phyloP scores from a whole-genome alignment of 2,888 invertebrate species.

The Caradrina clavipalpis region DNA sequence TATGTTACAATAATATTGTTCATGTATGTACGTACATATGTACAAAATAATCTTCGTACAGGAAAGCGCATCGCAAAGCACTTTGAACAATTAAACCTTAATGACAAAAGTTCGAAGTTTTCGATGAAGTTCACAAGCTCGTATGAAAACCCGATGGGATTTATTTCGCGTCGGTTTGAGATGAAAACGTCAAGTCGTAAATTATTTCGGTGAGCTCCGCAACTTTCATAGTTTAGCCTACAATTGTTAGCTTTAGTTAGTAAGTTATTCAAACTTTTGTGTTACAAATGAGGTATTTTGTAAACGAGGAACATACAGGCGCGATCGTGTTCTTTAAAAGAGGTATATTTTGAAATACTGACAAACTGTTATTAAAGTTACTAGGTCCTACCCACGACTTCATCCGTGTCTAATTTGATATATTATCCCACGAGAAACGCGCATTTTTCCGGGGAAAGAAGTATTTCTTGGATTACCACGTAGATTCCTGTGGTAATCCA shows the following conservation, averaged over 20 bases:
- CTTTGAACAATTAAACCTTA: conserved; percentile 37
- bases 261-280: neutral
- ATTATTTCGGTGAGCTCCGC: conserved; percentile 17
- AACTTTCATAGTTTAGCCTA: conserved; percentile 13
- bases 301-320: no score
- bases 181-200: conserved; percentile 10
- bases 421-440: no score
- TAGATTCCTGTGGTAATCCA: no score
- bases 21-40: no score
- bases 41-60: neutral
- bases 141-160: conserved; percentile 16
- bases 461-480: no score
- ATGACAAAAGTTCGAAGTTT: conserved; percentile 48
- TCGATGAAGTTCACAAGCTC: conserved; percentile 19
- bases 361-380: no score
- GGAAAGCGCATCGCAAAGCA: neutral
- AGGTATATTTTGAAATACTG: no score
- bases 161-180: conserved; percentile 14
- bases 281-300: neutral
- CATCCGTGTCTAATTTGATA: no score
- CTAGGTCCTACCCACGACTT: no score
- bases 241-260: conserved; percentile 1
- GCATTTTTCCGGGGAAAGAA: no score
- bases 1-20: no score
- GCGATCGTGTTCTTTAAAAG: no score